Evolutionary conservation across 2,888 invertebrate species (phyloP).

Genomic region (Lycia hirtaria): DNA sequence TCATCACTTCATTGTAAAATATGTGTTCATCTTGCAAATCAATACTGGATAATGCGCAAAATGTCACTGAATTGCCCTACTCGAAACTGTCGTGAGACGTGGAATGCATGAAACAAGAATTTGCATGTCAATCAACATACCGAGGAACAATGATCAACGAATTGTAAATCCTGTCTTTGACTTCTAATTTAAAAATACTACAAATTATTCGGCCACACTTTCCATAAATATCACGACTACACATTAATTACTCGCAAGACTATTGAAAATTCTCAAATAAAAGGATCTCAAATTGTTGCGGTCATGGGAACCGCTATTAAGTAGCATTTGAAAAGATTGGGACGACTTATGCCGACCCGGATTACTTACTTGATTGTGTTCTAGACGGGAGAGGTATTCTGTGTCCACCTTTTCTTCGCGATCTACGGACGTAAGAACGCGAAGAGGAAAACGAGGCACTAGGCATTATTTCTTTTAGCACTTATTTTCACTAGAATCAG

Average conservation of each 20-base stretch:
- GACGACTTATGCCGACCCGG: constrained; percentile 79
- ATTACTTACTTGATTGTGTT: constrained; percentile 92
- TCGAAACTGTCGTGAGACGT: constrained; percentile 56
- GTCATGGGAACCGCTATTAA: constrained; percentile 42
- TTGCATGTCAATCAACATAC: constrained; percentile 68
- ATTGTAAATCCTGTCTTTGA: constrained; percentile 56
- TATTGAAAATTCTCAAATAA: constrained; percentile 5
- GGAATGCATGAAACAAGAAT: constrained; percentile 61
- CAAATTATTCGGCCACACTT: constrained; percentile 19
- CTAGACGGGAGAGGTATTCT: constrained; percentile 93
- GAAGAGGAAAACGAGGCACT: constrained; percentile 97
- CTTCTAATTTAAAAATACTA: constrained; percentile 45
- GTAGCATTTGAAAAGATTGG: constrained; percentile 62
- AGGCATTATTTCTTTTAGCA: constrained; percentile 91
- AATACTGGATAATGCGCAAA: constrained; percentile 83
- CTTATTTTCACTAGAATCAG: constrained; percentile 84
- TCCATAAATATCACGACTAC: not conserved
- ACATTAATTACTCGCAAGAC: constrained; percentile 2
- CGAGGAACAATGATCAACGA: constrained; percentile 68
- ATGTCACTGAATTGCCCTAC: constrained; percentile 79
- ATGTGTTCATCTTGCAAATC: constrained; percentile 78
- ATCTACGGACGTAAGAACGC: constrained; percentile 96
- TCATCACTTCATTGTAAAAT: constrained; percentile 72
- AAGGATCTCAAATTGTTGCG: constrained; percentile 23
- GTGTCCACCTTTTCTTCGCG: constrained; percentile 96